Base-by-base conservation (phyloP, 1,140 invertebrate genomes). In the Wasmannia auropunctata region DNA sequence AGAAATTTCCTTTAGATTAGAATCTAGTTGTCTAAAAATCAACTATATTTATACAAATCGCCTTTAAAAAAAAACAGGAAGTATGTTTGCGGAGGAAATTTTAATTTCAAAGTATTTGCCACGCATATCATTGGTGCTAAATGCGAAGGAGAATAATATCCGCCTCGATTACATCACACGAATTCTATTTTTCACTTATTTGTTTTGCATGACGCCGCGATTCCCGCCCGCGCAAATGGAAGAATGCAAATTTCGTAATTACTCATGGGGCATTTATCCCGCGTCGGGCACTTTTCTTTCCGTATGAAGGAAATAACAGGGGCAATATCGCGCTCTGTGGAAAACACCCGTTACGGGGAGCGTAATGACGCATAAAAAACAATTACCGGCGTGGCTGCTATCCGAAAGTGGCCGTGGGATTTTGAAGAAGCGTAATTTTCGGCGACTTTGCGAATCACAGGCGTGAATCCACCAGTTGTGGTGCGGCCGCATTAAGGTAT, bases 221-320 rank as follows among this genome's bases (percentile, higher is more conserved):
- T 60, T 74, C 28, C 16, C 51, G 67, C 25, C 16, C 65, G 51
- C 7, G 67, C 67, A 58, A 74, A 74, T 58, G 67, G 37, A 58
- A 22, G 37, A 83, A 83, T 83, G 79, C 67, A 83, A 83, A 83
- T 83, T 72, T 60, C 31, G 54, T 22, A 83, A 83, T 83, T 74
- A 83, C 40, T 83, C 67, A 46, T 2, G 67, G 63, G 63, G 51
- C 25, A 83, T 74, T n/a, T 83, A 74, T 10, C n/a, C 22, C 63
- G 25, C 34, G 51, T 67, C 49, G 25, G 62, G 34, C 49, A 37
- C 43, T n/a, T n/a, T n/a, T 81, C 79, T 81, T 74, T 22, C 28
- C 2, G 51, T 25, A 25, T 1, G 51, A 11, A 16, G 67, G 22
- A 37, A 58, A 83, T 72, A 74, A 83, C 79, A 37, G 79, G n/a